Base-by-base conservation (phyloP, 2,113 vertebrate species). In the Pseudopipra pipra region DNA sequence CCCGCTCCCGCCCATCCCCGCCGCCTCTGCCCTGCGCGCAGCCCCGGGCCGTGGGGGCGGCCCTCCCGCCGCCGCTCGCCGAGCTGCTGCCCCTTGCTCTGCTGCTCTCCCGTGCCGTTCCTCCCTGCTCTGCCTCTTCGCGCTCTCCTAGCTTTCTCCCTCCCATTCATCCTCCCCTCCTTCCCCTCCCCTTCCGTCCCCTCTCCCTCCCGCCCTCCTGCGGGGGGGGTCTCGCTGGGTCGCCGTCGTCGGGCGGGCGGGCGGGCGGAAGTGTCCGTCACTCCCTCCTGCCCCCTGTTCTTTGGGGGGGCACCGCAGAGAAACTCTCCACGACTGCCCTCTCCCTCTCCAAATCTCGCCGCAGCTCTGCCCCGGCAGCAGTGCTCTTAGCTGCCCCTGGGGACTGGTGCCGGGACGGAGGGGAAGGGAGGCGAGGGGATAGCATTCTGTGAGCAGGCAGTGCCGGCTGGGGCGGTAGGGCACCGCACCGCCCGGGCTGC, bases 1-100 rank as follows among this genome's bases (percentile, higher is more conserved):
- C 84, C 90, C 37, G 54, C n/a, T 31, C 89, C 88, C 80, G 88
- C 95, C 84, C 89, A 94, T 90, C 72, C 73, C 27, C 54, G 23
- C 79, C 47, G 58, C 72, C 77, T 43, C 77, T 68, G 90, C 93
- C 78, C 91, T 84, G 83, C 58, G 76, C 78, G 73, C 87, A 78
- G 79, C 62, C 39, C 70, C 9, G 37, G 73, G 56, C 37, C 20
- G 49, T 35, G 74, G 66, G 65, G 73, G 52, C 15, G 39, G 46
- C 56, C 3, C 41, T 63, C 61, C 47, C 41, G 30, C 58, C 31
- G 28, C 74, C 43, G 17, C 41, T 63, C 33, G 37, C 63, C n/a
- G 67, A 25, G 77, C 39, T 39, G 30, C 65, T 55, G 65, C 55
- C 81, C 80, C 8, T 46, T 56, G 30, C 62, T 74, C 63, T 68